These are phyloP conservation scores for Euclidia mi DNA, from an alignment of 2,888 invertebrate species.

Conservation along the genomic window DNA sequence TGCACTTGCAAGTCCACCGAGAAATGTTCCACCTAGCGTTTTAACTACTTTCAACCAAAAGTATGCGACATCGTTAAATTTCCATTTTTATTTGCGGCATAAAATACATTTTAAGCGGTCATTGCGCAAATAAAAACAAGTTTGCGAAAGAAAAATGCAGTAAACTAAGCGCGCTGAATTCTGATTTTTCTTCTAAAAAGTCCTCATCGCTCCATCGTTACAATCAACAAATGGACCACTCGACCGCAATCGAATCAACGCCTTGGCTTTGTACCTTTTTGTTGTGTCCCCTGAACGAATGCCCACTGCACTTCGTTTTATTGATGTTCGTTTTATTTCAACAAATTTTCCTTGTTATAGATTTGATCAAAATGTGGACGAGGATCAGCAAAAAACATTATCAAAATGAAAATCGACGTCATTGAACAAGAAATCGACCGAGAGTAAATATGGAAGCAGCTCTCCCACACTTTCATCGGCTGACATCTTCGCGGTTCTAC, in stretches of 20 bases:
- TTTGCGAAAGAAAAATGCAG: background rate
- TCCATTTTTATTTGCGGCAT: background rate
- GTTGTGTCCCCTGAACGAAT: constrained; percentile 51
- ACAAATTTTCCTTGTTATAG: constrained; percentile 66
- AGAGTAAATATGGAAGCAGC: constrained; percentile 81
- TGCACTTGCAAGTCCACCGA: constrained; percentile 28
- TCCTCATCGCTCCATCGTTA: constrained; percentile 59
- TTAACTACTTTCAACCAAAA: constrained; percentile 10
- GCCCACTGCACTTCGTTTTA: constrained; percentile 53
- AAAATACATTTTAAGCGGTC: background rate
- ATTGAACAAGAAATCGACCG: constrained; percentile 35
- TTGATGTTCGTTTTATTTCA: constrained; percentile 43
- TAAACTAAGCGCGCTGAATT: too few species aligned
- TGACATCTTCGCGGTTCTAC: constrained; percentile 80
- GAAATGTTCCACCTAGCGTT: constrained; percentile 22
- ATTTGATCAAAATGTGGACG: constrained; percentile 38
- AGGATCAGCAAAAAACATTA: constrained; percentile 26
- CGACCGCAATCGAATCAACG: constrained; percentile 63
- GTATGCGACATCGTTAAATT: constrained; percentile 6
- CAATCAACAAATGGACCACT: constrained; percentile 84
- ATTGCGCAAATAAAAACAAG: background rate
- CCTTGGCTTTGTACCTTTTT: constrained; percentile 51
- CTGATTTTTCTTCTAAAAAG: constrained; percentile 32
- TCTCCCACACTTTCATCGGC: constrained; percentile 80
- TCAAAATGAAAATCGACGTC: constrained; percentile 44